Evolutionary conservation across 1,140 invertebrate genomes (phyloP).

Genomic region (Dufourea novaeangliae): DNA sequence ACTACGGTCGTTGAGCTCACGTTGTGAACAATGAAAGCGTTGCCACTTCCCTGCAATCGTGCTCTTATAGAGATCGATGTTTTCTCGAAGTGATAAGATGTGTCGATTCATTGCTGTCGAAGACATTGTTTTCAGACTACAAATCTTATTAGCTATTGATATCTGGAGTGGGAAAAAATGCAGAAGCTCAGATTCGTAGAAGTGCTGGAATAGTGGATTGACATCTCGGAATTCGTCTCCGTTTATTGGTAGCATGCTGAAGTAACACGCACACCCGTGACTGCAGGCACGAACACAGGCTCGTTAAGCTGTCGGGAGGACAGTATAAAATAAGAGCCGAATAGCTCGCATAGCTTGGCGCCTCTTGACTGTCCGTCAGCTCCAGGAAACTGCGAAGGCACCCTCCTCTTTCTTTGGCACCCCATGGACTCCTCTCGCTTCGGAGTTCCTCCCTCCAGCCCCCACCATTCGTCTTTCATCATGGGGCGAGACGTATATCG

Average conservation of each 20-base stretch:
- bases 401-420: slow-evolving; percentile 55
- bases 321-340: slow-evolving; percentile 72
- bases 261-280: slow-evolving; percentile 28
- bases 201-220: slow-evolving; percentile 54
- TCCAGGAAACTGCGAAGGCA: slow-evolving; percentile 59
- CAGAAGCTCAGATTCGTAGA: background rate
- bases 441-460: slow-evolving; percentile 7
- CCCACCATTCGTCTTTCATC: slow-evolving; percentile 43
- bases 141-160: background rate
- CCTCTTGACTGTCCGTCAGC: slow-evolving; percentile 71
- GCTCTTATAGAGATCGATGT: slow-evolving; percentile 22
- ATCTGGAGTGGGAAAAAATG: background rate
- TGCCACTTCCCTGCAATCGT: slow-evolving; percentile 4
- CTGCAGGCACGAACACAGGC: slow-evolving; percentile 22
- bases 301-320: slow-evolving; percentile 37
- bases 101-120: background rate
- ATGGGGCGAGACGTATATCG: slow-evolving; percentile 54
- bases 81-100: background rate
- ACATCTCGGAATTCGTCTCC: slow-evolving; percentile 62
- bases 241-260: slow-evolving; percentile 60
- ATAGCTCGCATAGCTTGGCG: slow-evolving; percentile 75
- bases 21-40: slow-evolving; percentile 23
- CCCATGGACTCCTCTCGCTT: slow-evolving; percentile 2
- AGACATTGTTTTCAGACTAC: background rate
- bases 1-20: slow-evolving; percentile 42